Base-by-base conservation (phyloP, 2,888 invertebrate genomes). In the Meteorus cinctellus region DNA sequence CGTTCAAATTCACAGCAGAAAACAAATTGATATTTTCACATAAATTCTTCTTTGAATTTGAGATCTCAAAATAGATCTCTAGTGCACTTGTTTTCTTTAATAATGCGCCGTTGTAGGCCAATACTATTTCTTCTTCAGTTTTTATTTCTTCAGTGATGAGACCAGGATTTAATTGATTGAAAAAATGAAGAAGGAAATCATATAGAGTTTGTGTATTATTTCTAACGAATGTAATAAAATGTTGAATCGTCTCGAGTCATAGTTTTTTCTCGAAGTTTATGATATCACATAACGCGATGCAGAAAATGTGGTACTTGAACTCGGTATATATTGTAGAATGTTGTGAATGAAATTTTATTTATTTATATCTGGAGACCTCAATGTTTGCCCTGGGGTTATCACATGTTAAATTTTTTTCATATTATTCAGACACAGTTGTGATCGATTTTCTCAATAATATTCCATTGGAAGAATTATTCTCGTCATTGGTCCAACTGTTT, bases 181-280 rank as follows among this genome's bases (percentile, higher is more conserved):
- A 59, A 69, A 80, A 41, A 62, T 68, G 24, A 72, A 41, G 67
- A 71, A 36, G 84, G 85, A 78, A 88, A 76, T 79, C 80, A 81
- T 78, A 82, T 19, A 55, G 79, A 78, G 78, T 88, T 87, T 87
- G 86, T 88, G 88, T 87, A 88, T 88, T 86, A 87, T 88, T 87
- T 88, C 85, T 86, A 86, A 86, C 86, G 85, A 87, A 87, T 88
- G 86, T 87, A 88, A 88, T 88, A 89, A 88, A 86, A 85, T 84
- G 85, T 85, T 85, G 81, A 85, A 86, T 83, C 84, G 74, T 81
- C 77, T 76, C 68, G 59, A 76, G 48, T 78, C 48, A 10, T 41
- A 27, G 29, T 69, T 69, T 55, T 74, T 71, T 45, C 10, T 55
- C 5, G 8, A 4, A 55, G 19, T 55, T 55, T 19, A 19, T 24